Evolutionary conservation across 2,113 vertebrate genomes (phyloP).

Genomic region (Petroica traversi): DNA sequence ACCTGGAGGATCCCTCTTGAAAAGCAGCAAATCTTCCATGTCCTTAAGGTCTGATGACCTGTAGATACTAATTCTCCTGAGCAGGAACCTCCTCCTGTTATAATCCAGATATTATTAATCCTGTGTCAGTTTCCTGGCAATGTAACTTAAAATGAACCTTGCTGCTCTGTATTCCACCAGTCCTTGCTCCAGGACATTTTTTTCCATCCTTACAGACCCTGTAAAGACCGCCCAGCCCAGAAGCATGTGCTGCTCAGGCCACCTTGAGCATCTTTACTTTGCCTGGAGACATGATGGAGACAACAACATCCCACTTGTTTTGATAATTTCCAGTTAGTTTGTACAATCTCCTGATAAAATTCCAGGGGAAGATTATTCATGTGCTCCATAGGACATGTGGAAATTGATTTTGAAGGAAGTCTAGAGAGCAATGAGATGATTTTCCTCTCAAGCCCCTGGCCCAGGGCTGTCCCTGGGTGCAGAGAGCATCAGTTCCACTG

Average conservation of each 20-base stretch:
- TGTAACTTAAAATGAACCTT: background rate
- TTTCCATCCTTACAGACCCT: background rate
- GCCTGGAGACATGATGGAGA: background rate
- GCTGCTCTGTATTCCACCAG: background rate
- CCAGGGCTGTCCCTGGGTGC: background rate
- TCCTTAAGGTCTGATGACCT: background rate
- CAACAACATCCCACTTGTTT: background rate
- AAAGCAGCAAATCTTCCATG: background rate
- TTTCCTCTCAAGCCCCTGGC: background rate
- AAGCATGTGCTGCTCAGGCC: background rate
- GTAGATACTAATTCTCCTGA: background rate
- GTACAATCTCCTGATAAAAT: background rate
- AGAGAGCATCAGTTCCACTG: background rate
- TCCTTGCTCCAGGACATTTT: background rate
- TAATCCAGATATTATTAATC: background rate
- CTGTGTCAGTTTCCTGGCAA: background rate
- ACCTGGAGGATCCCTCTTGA: background rate
- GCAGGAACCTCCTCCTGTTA: background rate
- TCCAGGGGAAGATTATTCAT: background rate
- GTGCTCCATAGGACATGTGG: fast-evolving
- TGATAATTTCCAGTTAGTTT: background rate
- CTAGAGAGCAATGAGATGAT: background rate
- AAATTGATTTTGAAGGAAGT: background rate
- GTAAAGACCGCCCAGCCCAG: background rate
- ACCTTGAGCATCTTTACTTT: background rate